Conservation (phyloP, 2,797 vertebrate species). For the Tapera naevia region DNA sequence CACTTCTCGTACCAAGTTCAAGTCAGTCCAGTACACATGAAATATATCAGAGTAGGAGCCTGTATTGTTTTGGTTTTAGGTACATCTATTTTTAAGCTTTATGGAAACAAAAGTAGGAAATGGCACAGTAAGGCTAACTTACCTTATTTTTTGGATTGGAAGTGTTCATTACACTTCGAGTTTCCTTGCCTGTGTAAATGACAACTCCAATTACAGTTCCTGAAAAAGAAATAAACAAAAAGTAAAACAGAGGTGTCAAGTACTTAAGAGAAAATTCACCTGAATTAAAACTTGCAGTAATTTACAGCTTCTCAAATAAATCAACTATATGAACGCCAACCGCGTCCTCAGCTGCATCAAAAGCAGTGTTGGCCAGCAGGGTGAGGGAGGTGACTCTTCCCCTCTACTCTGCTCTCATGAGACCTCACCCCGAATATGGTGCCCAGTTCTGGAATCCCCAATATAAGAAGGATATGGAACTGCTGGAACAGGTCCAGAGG, state of each 20-base stretch:
- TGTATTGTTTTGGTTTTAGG: not conserved
- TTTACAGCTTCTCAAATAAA: not conserved
- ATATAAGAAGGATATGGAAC: no score
- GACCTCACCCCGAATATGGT: no score
- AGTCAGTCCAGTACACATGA: not conserved
- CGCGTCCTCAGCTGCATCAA: no score
- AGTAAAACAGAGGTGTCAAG: not conserved
- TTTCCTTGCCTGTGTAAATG: slow-evolving; percentile 98
- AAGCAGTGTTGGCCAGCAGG: no score
- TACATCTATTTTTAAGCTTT: not conserved
- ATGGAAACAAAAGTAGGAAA: not conserved
- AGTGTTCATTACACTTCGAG: slow-evolving; percentile 95
- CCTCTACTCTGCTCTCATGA: no score
- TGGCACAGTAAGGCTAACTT: slow-evolving; percentile 16
- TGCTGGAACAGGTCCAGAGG: no score
- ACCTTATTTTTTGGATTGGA: slow-evolving; percentile 98
- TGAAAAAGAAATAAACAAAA: slow-evolving; percentile 75
- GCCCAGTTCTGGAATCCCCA: no score
- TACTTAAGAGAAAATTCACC: not conserved
- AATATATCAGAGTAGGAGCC: not conserved
- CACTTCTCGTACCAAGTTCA: not conserved
- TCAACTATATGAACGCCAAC: no score
- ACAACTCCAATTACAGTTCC: slow-evolving; percentile 98
- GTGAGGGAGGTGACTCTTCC: no score
- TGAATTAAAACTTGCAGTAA: slow-evolving; percentile 7